These are phyloP conservation scores for Butorides virescens DNA, from an alignment of 2,113 vertebrate genomes.

Conservation along the genomic window DNA sequence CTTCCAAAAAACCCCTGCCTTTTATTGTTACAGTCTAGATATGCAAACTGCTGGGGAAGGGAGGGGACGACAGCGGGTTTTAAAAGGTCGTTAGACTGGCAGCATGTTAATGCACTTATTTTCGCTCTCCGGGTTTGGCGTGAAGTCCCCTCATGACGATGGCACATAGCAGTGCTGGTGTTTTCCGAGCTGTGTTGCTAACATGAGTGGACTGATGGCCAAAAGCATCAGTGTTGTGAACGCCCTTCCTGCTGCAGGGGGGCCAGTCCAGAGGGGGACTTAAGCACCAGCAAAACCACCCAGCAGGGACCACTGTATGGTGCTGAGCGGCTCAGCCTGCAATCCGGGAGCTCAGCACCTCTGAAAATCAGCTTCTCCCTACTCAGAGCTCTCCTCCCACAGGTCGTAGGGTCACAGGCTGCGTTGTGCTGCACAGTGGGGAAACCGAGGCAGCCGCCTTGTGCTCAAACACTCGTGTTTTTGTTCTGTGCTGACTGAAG, in stretches of 20 bases:
- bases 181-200: neutral
- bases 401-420: rapidly evolving
- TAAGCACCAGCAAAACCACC: neutral
- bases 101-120: neutral
- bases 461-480: rapidly evolving
- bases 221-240: neutral
- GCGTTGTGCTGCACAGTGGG: rapidly evolving
- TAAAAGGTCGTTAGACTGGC: neutral
- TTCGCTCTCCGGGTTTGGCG: neutral
- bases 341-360: neutral
- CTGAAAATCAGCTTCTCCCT: neutral
- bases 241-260: neutral
- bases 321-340: neutral
- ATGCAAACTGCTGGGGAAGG: neutral
- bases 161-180: neutral
- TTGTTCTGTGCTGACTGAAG: neutral
- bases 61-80: neutral
- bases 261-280: rapidly evolving
- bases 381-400: rapidly evolving
- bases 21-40: neutral
- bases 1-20: neutral
- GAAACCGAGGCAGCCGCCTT: neutral
- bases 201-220: neutral
- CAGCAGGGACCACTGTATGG: neutral
- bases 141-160: rapidly evolving